Base-by-base conservation (phyloP, 2,113 vertebrate species). In the Bufo bufo region DNA sequence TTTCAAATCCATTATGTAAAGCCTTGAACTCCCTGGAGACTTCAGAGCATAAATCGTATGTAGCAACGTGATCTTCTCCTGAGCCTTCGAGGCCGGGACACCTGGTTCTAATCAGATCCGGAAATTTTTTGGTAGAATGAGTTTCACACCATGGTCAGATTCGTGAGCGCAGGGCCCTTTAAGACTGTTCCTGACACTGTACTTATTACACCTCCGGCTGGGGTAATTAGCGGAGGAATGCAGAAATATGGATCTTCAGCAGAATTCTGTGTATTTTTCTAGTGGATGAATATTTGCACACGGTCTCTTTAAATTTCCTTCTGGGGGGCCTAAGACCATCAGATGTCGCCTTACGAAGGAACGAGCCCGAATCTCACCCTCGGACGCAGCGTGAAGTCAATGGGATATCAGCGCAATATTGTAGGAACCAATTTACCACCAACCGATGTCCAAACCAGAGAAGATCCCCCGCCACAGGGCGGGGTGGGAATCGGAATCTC, bases 91-190 rank as follows among this genome's bases (percentile, higher is more conserved):
- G 74, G 49, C 47, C 0, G 4, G 4, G 6, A 8, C 79, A 82
- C 79, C 79, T 82, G 79, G 23, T 20, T 82, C 59, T 82, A 45
- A 81, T 81, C 45, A 59, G 23, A 45, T n/a, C 79, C 58, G 6
- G 58, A 5, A 4, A 33, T 20, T 10, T 10, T 74, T 47, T 6
- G 10, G 20, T 6, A 43, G 10, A 43, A 43, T 71, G 66, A 10
- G 65, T 2, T n/a, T 9, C 19, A 63, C 17, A 7, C 14, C 19
- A 17, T 17, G 59, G 19, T 63, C 13, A 66, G 20, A 23, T 10
- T 66, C n/a, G 3, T 17, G 59, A 61, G 61, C 8, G 19, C 71
- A 33, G 1, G 47, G 19, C 74, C 49, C 72, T 77, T 49, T 77
- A 50, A 49, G 74, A 50, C 16, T 71, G 8, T 2, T 4, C 13